Conservation (phyloP, 2,113 vertebrate genomes). For the Entomyzon cyanotis region DNA sequence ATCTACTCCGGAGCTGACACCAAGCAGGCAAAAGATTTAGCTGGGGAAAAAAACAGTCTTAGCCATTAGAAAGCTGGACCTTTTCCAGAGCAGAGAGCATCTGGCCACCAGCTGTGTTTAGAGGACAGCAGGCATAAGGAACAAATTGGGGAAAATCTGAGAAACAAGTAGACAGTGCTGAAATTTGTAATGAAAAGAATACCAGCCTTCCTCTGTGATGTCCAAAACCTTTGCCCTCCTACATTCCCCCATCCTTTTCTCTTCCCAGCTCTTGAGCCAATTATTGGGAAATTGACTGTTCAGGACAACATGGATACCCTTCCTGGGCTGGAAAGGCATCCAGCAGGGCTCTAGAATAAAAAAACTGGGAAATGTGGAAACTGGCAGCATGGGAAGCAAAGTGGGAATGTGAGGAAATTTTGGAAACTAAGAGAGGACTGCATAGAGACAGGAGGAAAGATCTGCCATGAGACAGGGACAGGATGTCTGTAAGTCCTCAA, state of each 20-base stretch:
- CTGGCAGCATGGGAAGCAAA: not conserved
- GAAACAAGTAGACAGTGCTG: not conserved
- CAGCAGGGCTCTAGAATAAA: not conserved
- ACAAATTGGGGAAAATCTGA: not conserved
- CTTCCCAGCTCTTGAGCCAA: not conserved
- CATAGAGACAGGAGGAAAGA: not conserved
- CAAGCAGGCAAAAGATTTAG: not conserved
- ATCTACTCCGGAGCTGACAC: not conserved
- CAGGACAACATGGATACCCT: not conserved
- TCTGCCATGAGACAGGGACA: not conserved
- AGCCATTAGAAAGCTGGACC: not conserved
- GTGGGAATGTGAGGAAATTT: not conserved
- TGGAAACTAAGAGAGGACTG: not conserved
- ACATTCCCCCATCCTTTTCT: not conserved
- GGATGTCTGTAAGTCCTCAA: not conserved
- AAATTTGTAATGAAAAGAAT: not conserved
- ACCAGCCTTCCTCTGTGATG: not conserved
- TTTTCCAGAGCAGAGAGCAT: not conserved
- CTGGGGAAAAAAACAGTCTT: not conserved
- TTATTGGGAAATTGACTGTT: not conserved
- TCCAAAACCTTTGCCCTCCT: conserved; percentile 19
- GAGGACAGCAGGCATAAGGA: not conserved
- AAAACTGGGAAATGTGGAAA: not conserved
- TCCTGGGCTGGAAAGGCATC: not conserved
- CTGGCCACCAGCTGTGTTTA: conserved; percentile 48